Percentiles rank a stretch among this genome's conserved stretches.
Conservation (phyloP, 2,888 invertebrate species). For the Melanophora roralis region DNA sequence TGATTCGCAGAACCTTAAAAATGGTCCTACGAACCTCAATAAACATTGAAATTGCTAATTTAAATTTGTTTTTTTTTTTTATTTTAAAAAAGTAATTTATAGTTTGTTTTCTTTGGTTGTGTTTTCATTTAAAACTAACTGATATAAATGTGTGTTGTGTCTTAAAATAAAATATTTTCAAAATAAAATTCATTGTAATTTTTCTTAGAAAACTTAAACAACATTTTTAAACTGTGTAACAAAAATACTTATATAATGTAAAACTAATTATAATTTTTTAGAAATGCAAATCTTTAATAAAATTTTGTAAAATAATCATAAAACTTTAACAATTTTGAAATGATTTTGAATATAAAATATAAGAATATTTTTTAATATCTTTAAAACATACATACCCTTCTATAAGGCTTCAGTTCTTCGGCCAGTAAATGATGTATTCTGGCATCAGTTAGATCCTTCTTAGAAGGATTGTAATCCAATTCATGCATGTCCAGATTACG, state of each 20-base stretch:
- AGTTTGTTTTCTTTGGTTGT: not conserved
- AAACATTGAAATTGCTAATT: no score
- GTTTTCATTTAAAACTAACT: no score
- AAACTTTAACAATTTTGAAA: not conserved
- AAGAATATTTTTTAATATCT: not conserved
- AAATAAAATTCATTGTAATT: not conserved
- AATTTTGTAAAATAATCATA: not conserved
- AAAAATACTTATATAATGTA: not conserved
- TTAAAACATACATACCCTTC: constrained; percentile 82
- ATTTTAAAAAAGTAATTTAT: not conserved
- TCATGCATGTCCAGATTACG: constrained; percentile 97
- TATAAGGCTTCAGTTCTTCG: constrained; percentile 91
- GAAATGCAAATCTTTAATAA: not conserved
- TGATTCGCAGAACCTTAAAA: not conserved
- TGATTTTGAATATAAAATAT: no score
- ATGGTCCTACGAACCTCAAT: no score
- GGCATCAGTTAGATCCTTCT: constrained; percentile 95
- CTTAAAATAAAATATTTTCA: not conserved
- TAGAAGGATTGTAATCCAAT: constrained; percentile 93
- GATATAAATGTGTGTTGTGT: not conserved
- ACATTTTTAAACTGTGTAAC: not conserved
- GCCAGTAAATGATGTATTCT: constrained; percentile 94
- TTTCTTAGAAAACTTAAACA: not conserved
- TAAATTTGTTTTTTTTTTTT: not conserved
- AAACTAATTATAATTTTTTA: not conserved